Base-by-base conservation (phyloP, 2,888 invertebrate species). In the Pheosia tremula region DNA sequence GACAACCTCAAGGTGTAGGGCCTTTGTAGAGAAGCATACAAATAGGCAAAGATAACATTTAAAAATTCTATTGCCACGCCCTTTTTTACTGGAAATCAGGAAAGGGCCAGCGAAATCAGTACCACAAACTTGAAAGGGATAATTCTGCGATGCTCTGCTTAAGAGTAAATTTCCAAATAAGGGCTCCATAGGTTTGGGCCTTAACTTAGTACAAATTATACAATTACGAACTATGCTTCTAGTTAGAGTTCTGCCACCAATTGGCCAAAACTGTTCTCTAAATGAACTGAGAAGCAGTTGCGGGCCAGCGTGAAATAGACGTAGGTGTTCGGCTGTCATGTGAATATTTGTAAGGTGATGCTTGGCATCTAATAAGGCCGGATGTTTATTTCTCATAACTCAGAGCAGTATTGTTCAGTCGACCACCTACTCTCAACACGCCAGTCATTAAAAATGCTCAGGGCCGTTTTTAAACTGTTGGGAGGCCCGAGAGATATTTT, bases 21-120 rank as follows among this genome's bases (percentile, higher is more conserved):
- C 64, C 37, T 63, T 64, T 0, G 64, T 63, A 4, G 38, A 58
- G 41, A 67, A 62, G 57, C 72, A 72, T 47, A 72, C 53, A 9
- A 58, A 60, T 63, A 72, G 24, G 24, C 69, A 69, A 5, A 72
- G 43, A 54, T 72, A 72, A 11, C 68, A 65, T 64, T 72, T 72
- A 4, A 67, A 57, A 5, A 41, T 62, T 36, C 57, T 60, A 56
- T 49, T 58, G 37, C 71, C 67, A 6, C 66, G 56, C 4, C 69
- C 63, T 13, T 55, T 56, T 56, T 52, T 58, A 24, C 58, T 58
- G 1, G 53, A 52, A 41, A 72, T 69, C 24, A 63, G 39, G 49
- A 71, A 66, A 3, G 71, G 70, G 3, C 69, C 72, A 9, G 67
- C 67, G 49, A 71, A 66, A 58, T 73, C 71, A 5, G 56, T 58